Evolutionary conservation across 2,888 invertebrate species (phyloP).

Genomic region (Eudiplozoon nipponicum): DNA sequence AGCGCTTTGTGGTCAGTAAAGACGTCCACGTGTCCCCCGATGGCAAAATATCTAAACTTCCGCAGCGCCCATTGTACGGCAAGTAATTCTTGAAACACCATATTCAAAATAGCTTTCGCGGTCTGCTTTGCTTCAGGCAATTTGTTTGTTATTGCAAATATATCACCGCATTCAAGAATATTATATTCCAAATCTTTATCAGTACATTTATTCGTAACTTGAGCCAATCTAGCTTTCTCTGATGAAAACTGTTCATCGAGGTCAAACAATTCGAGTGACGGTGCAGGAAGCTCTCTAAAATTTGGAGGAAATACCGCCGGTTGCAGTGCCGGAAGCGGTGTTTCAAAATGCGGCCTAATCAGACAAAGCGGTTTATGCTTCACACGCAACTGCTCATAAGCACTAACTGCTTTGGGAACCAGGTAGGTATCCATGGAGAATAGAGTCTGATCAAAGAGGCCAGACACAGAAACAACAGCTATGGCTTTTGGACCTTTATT

Average conservation of each 20-base stretch:
- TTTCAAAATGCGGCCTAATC: conserved; percentile 82
- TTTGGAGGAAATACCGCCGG: conserved; percentile 78
- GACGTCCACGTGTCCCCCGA: too few species aligned
- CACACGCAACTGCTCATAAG: conserved; percentile 49
- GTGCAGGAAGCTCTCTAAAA: conserved; percentile 62
- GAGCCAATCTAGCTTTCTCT: conserved; percentile 53
- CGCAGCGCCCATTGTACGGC: too few species aligned
- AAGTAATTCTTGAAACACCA: too few species aligned
- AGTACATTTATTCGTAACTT: conserved; percentile 33
- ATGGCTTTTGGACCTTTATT: conserved; percentile 44
- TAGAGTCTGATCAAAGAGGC: conserved; percentile 32
- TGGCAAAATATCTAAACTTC: too few species aligned
- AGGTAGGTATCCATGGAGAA: conserved; percentile 33
- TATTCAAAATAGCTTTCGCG: too few species aligned
- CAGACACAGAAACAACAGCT: too few species aligned
- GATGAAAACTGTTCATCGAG: conserved; percentile 84
- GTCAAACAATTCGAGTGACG: conserved; percentile 68
- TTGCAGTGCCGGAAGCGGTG: conserved; percentile 62
- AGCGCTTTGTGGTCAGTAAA: too few species aligned
- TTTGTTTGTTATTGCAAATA: conserved; percentile 34
- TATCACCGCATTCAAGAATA: conserved; percentile 53
- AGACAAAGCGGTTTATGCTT: conserved; percentile 63
- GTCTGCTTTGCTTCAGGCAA: conserved; percentile 26
- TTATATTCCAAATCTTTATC: conserved; percentile 59
- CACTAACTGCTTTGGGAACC: conserved; percentile 44